Conservation (phyloP, 2,888 invertebrate genomes). For the Perdita meconis region DNA sequence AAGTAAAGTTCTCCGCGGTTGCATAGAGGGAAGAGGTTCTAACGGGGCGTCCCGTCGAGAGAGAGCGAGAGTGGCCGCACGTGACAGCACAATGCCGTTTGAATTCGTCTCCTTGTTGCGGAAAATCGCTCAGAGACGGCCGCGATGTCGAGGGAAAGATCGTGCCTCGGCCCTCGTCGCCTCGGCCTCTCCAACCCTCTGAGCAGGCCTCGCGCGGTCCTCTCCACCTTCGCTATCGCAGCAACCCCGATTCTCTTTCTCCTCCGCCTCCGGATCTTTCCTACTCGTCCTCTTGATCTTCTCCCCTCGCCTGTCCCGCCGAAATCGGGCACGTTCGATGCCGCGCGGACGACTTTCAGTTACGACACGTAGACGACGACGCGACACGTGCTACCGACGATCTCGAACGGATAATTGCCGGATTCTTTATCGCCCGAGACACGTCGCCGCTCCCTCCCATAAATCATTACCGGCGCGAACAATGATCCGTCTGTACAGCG, state of each 20-base stretch:
- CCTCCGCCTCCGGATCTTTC: constrained; percentile 89
- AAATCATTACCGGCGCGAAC: too few species aligned
- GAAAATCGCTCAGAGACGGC: constrained; percentile 52
- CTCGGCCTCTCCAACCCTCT: constrained; percentile 46
- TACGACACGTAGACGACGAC: background rate
- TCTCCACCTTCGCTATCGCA: constrained; percentile 75
- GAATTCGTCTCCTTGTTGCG: constrained; percentile 74
- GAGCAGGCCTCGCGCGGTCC: constrained; percentile 50
- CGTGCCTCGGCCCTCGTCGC: constrained; percentile 53
- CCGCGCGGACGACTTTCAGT: background rate
- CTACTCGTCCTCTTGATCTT: constrained; percentile 88
- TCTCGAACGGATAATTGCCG: background rate
- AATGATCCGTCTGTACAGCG: too few species aligned
- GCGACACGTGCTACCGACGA: background rate
- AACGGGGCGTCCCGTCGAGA: constrained; percentile 71
- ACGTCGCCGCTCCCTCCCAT: too few species aligned
- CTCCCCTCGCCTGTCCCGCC: constrained; percentile 34
- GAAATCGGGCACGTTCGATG: constrained; percentile 43
- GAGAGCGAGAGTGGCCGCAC: constrained; percentile 81
- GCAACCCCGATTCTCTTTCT: constrained; percentile 83
- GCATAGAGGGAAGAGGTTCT: constrained; percentile 58
- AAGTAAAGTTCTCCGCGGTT: constrained; percentile 53
- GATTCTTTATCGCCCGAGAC: too few species aligned
- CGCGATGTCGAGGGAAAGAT: constrained; percentile 49
- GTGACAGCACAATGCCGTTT: constrained; percentile 82